Conservation (phyloP, 30 jellyfish, hydroid and myxozoan genomes). For the Turritopsis rubra region DNA sequence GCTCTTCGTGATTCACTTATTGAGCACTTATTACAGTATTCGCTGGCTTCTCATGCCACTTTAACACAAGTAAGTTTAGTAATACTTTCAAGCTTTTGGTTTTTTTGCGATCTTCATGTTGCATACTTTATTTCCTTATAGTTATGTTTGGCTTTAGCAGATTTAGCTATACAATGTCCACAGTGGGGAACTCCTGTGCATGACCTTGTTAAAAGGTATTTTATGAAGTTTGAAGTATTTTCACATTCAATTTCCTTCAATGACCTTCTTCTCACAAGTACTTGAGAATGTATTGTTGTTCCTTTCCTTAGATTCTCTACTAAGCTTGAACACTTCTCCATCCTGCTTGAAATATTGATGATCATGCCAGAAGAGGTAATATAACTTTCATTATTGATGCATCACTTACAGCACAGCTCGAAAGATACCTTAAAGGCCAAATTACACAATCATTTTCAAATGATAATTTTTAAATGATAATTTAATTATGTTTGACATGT, state of each 20-base stretch:
- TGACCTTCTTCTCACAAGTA: too few species aligned
- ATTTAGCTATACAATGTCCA: constrained; percentile 78
- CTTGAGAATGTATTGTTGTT: too few species aligned
- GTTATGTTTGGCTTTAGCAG: constrained; percentile 94
- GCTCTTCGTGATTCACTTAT: constrained; percentile 64
- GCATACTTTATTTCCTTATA: constrained; percentile 8
- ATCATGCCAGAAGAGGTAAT: constrained; percentile 94
- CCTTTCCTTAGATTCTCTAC: constrained; percentile 38
- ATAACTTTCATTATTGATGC: neutral
- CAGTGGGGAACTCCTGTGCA: constrained; percentile 80
- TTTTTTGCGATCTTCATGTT: neutral
- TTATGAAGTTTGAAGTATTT: neutral
- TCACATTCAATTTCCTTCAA: too few species aligned
- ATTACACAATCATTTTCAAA: too few species aligned
- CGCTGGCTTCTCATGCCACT: constrained; percentile 80
- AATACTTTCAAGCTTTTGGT: too few species aligned
- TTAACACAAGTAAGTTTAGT: constrained; percentile 62
- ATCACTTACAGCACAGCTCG: too few species aligned
- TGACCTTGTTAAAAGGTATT: constrained; percentile 64
- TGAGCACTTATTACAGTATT: constrained; percentile 56
- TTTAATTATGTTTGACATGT: neutral
- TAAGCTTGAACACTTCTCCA: constrained; percentile 55
- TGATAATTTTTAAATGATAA: too few species aligned
- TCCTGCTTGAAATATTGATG: constrained; percentile 66
- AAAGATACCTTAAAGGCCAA: too few species aligned